Percentiles rank a stretch among this genome's conserved stretches.
These are phyloP conservation scores for Drosophila trichaetosa DNA, from an alignment of 2,888 invertebrate species.

Conservation along the genomic window DNA sequence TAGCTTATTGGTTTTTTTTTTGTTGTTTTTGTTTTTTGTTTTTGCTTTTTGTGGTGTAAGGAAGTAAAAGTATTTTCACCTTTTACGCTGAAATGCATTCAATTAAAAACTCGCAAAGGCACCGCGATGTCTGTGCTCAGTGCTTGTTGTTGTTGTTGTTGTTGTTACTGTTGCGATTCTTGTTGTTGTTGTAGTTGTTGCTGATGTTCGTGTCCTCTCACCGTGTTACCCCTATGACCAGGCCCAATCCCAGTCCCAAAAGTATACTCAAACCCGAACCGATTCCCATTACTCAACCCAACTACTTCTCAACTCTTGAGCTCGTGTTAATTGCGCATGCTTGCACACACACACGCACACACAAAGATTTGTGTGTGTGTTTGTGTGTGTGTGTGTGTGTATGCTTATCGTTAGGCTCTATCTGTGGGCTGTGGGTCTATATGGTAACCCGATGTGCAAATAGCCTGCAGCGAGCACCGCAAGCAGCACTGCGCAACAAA, in stretches of 20 bases:
- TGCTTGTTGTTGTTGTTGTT: constrained; percentile 9
- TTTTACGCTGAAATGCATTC: constrained; percentile 76
- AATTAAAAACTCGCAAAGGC: constrained; percentile 73
- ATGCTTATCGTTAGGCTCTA: constrained; percentile 49
- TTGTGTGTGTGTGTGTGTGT: constrained; percentile 20
- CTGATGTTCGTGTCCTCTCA: constrained; percentile 29
- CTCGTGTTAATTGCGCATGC: constrained; percentile 69
- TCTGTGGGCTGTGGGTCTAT: constrained; percentile 32
- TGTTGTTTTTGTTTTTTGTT: background rate
- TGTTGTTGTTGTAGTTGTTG: constrained; percentile 10
- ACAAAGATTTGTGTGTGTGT: constrained; percentile 25
- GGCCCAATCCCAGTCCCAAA: background rate
- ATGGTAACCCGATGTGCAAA: constrained; percentile 61
- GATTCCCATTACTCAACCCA: constrained; percentile 37
- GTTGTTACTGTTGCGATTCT: constrained; percentile 4
- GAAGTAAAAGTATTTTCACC: constrained; percentile 69
- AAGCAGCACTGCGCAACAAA: constrained; percentile 6
- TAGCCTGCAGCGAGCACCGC: constrained; percentile 55
- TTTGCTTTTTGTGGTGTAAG: constrained; percentile 25
- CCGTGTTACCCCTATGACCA: constrained; percentile 22
- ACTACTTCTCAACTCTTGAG: constrained; percentile 49
- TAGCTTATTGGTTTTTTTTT: constrained; percentile 15
- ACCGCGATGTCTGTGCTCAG: constrained; percentile 48
- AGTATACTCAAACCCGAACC: constrained; percentile 5
- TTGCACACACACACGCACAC: constrained; percentile 44